Conservation (phyloP, 2,113 vertebrate genomes). For the Tenrec ecaudatus region DNA sequence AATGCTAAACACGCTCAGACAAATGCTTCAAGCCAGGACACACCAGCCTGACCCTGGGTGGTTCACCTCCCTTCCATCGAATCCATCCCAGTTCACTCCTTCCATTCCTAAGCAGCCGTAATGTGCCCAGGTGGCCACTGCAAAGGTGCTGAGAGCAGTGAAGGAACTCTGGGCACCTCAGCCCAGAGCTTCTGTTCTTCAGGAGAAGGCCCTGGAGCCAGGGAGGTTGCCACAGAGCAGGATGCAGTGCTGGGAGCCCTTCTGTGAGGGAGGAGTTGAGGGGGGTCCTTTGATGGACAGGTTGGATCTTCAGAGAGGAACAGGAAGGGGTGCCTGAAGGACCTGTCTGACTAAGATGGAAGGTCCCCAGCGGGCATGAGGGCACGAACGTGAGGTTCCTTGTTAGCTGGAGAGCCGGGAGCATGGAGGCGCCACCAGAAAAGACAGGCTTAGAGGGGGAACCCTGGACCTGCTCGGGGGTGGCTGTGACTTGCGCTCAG, state of each 20-base stretch:
- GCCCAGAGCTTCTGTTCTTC: neutral
- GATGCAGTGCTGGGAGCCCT: neutral
- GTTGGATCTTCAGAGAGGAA: neutral
- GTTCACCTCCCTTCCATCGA: neutral
- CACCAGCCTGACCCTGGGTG: neutral
- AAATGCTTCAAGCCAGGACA: neutral
- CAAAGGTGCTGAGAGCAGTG: neutral
- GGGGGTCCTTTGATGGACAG: neutral
- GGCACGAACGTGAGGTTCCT: neutral
- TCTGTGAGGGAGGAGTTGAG: neutral
- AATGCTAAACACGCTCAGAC: neutral
- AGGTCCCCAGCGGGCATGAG: neutral
- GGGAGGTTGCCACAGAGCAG: rapidly evolving
- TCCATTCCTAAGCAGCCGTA: neutral
- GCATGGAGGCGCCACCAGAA: neutral
- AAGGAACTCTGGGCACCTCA: neutral
- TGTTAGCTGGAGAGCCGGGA: rapidly evolving
- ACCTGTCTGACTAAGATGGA: too few species aligned
- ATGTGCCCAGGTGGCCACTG: neutral
- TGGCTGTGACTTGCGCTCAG: too few species aligned
- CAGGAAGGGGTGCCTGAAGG: neutral
- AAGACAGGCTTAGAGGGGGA: neutral
- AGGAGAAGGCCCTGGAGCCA: neutral
- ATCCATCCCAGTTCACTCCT: neutral
- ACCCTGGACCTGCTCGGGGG: neutral